Conservation (phyloP, 2,888 invertebrate genomes). For the Amphipyra tragopoginis region DNA sequence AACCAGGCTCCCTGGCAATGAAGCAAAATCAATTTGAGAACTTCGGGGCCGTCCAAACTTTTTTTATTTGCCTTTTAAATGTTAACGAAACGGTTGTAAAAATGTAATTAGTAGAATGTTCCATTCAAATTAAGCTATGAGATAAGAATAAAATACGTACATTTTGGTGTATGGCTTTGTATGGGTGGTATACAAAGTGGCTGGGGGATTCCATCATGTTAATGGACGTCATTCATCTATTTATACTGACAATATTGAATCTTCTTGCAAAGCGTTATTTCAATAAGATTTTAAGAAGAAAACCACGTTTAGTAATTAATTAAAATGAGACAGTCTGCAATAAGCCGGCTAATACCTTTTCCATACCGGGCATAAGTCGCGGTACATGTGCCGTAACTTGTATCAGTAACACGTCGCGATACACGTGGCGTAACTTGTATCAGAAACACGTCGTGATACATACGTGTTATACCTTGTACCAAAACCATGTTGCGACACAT, state of each 20-base stretch:
- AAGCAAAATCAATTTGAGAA: conserved; percentile 81
- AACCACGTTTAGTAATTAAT: no score
- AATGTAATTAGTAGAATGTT: conserved; percentile 59
- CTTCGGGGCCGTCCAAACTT: conserved; percentile 66
- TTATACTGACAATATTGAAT: background rate
- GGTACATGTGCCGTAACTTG: no score
- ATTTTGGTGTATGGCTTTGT: conserved; percentile 6
- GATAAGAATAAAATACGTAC: conserved; percentile 3
- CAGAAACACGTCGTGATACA: no score
- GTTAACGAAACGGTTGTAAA: conserved; percentile 57
- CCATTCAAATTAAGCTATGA: conserved; percentile 32
- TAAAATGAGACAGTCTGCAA: no score
- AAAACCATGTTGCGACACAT: no score
- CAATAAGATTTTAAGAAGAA: no score
- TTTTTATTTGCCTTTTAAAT: conserved; percentile 73
- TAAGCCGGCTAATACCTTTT: no score
- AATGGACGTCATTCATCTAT: background rate
- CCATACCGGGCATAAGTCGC: no score
- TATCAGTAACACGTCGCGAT: no score
- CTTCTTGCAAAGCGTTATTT: no score
- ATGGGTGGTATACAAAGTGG: background rate
- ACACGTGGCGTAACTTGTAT: no score
- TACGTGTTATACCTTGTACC: no score
- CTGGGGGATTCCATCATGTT: background rate
- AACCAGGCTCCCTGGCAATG: conserved; percentile 72